phyloP scores from a whole-genome alignment of 2,888 invertebrate genomes.

The Malthinus seriepunctatus region DNA sequence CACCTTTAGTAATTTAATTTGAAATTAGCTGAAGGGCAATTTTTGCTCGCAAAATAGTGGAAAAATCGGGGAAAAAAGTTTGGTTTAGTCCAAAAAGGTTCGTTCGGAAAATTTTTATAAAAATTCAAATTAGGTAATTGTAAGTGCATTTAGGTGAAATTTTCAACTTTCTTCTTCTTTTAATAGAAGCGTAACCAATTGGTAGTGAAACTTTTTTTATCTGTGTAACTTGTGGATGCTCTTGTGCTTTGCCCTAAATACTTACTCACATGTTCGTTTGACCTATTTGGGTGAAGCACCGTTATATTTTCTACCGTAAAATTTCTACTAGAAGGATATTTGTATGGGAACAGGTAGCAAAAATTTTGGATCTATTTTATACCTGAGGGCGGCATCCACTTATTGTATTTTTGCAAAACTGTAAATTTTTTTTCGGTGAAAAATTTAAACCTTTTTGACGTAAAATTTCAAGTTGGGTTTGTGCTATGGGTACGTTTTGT shows the following conservation, averaged over 20 bases:
- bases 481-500: too few relatives aligned
- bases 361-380: not conserved
- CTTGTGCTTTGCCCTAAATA: constrained; percentile 6
- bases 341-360: constrained; percentile 20
- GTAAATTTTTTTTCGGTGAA: too few relatives aligned
- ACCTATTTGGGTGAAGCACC: constrained; percentile 20
- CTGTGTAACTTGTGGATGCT: not conserved
- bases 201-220: constrained; percentile 19
- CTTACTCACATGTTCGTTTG: not conserved
- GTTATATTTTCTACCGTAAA: constrained; percentile 17
- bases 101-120: too few relatives aligned
- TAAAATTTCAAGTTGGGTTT: too few relatives aligned
- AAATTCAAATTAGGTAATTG: too few relatives aligned
- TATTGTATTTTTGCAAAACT: constrained; percentile 10
- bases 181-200: constrained; percentile 11
- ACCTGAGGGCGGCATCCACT: constrained; percentile 14
- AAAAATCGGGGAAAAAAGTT: too few relatives aligned
- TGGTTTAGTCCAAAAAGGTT: too few relatives aligned
- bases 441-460: too few relatives aligned
- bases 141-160: constrained; percentile 8
- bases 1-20: too few relatives aligned
- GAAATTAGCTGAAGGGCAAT: too few relatives aligned
- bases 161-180: constrained; percentile 14
- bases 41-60: too few relatives aligned
- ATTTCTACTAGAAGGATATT: constrained; percentile 3